These are phyloP conservation scores for Microplitis mediator DNA, from an alignment of 1,140 invertebrate species.

Conservation along the genomic window DNA sequence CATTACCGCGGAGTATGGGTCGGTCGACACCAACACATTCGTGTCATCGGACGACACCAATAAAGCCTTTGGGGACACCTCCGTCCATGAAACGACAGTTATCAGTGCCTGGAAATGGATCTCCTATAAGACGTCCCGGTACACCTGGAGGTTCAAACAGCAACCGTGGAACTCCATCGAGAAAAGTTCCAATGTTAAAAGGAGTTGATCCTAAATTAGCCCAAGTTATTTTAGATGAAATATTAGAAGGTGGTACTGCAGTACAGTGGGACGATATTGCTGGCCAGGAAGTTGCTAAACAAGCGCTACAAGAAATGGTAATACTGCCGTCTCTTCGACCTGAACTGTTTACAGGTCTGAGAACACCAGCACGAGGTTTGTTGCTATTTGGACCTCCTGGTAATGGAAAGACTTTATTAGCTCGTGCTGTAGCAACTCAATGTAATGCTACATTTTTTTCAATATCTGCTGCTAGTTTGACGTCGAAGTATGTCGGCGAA, in stretches of 20 bases:
- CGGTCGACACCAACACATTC: slow-evolving; percentile 66
- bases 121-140: slow-evolving; percentile 67
- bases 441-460: slow-evolving; percentile 95
- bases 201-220: slow-evolving; percentile 90
- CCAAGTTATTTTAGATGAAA: slow-evolving; percentile 71
- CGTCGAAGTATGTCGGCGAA: slow-evolving; percentile 98
- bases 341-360: slow-evolving; percentile 91
- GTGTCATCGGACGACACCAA: slow-evolving; percentile 64
- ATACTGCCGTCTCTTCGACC: slow-evolving; percentile 94
- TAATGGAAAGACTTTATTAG: slow-evolving; percentile 91
- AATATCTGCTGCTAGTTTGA: slow-evolving; percentile 95
- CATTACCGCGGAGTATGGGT: slow-evolving; percentile 81
- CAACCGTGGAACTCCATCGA: slow-evolving; percentile 53
- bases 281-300: slow-evolving; percentile 88
- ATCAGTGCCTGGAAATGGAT: slow-evolving; percentile 71
- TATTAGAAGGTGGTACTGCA: slow-evolving; percentile 78
- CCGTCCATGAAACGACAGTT: slow-evolving; percentile 81
- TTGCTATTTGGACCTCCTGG: slow-evolving; percentile 95
- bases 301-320: slow-evolving; percentile 96
- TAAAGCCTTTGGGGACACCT: slow-evolving; percentile 78
- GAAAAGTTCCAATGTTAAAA: slow-evolving; percentile 65
- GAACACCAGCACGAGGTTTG: slow-evolving; percentile 87
- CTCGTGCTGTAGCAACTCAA: slow-evolving; percentile 89
- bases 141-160: slow-evolving; percentile 60
- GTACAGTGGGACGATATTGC: slow-evolving; percentile 95